Base-by-base conservation (phyloP, 2,113 vertebrate species). In the Cololabis saira region DNA sequence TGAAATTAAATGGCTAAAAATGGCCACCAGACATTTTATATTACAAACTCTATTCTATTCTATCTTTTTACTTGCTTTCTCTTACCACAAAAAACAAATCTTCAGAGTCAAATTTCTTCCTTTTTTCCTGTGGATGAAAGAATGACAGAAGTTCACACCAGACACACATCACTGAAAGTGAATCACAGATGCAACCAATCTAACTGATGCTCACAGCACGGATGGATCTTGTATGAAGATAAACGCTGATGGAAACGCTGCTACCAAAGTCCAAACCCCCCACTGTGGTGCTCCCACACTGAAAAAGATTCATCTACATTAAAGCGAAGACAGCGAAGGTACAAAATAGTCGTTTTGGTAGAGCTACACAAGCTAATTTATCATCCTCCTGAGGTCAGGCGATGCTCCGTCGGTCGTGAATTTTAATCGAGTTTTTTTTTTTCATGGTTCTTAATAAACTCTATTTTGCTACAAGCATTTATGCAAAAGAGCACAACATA, bases 381-480 rank as follows among this genome's bases (percentile, higher is more conserved):
- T 93, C 90, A 92, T 90, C 91, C 90, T 93, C 92, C 60, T 80
- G 83, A 89, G 91, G 87, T 87, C 84, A 89, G 78, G 82, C 79
- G 67, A 90, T 61, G 83, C 87, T 92, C 85, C 87, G 84, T 82
- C 76, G 76, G 87, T 91, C 84, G 91, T 93, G 89, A 92, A 93
- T 93, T 91, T 93, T 91, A 93, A 92, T 91, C n/a, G n/a, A n/a
- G n/a, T n/a, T 88, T 87, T 93, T 3, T 89, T 93, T 93, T 92
- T 93, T 93, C 92, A 91, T 90, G 90, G 83, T 83, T 91, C 89
- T 91, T 93, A 91, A 93, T 93, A 93, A 93, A 92, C 88, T 93
- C 87, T 85, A 89, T 92, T 92, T 93, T 90, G 90, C 92, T 90
- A 84, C 59, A 40, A 91, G 91, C 89, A 75, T 88, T 92, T 92